Percentiles rank a stretch among this genome's conserved stretches.
Conservation (phyloP, 1,140 invertebrate species). For the Andrena cerasifolii region DNA sequence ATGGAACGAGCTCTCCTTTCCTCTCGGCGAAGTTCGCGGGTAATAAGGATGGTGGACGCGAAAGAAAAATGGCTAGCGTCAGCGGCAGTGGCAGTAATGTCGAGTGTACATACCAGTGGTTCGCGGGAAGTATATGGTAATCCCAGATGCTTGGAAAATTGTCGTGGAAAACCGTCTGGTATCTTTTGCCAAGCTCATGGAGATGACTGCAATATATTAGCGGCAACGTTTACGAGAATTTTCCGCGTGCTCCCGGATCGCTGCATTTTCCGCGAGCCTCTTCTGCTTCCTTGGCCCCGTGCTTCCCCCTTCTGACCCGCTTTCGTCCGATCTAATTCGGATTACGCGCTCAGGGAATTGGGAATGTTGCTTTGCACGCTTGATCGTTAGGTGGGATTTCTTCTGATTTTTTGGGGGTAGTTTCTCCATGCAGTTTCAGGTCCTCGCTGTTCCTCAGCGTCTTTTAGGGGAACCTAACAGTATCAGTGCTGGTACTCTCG, state of each 20-base stretch:
- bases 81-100: slow-evolving; percentile 52
- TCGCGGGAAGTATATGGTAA: slow-evolving; percentile 60
- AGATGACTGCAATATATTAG: slow-evolving; percentile 64
- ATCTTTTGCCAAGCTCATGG: slow-evolving; percentile 56
- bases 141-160: slow-evolving; percentile 61
- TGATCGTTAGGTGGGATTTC: neutral
- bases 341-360: slow-evolving; percentile 16
- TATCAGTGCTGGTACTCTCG: no score
- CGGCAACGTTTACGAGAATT: slow-evolving; percentile 51
- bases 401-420: no score
- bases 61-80: slow-evolving; percentile 61
- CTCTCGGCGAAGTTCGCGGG: slow-evolving; percentile 5
- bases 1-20: slow-evolving; percentile 7
- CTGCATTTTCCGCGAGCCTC: slow-evolving; percentile 28
- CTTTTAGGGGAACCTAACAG: no score
- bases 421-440: no score
- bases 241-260: slow-evolving; percentile 38
- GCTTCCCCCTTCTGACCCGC: neutral
- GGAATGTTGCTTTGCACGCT: neutral
- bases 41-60: slow-evolving; percentile 58
- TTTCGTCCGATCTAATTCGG: neutral
- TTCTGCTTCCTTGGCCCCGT: slow-evolving; percentile 22
- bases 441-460: no score
- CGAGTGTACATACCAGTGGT: slow-evolving; percentile 24
- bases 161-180: slow-evolving; percentile 60